Evolutionary conservation across 2,113 vertebrate species (phyloP), one percentile per base, ranked within the genome.

Genomic region (Chelonoidis abingdonii): DNA sequence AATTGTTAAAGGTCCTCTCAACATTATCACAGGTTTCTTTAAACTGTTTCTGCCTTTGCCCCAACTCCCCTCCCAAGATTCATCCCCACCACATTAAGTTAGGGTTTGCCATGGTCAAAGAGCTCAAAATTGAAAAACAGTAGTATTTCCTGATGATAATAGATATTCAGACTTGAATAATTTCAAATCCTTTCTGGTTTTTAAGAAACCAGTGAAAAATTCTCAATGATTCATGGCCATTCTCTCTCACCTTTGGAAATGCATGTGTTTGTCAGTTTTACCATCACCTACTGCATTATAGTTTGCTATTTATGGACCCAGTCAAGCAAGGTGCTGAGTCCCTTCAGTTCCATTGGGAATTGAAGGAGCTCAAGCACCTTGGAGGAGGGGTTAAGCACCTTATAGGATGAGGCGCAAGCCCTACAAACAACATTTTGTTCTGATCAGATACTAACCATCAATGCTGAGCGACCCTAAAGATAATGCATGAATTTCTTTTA

Each of bases 401-500:
- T 91, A 21, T 24, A 82, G 50, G 47, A n/a, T 76, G 10, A 5
- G n/a, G 2, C 17, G 13, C 19, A 62, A 81, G 50, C 10, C 35
- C 12, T 38, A 54, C 29, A 89, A 88, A 57, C 17, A 81, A 4
- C 50, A 50, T 92, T 92, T 85, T 1, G 52, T 94, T 89, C 49
- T 88, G 47, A 47, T 90, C 78, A 78, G 11, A 84, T 6, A 62
- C 31, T 87, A 89, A 87, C 11, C 19, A 21, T 27, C 75, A 41
- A 75, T 93, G 80, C 57, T 80, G 57, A 53, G 5, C 5, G 24
- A 94, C 81, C 82, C 92, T 95, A 21, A 1, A 41, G 44, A 75
- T 82, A 95, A 75, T 17, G 6, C 16, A 94, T 83, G 19, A 6
- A 35, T 91, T 96, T 93, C 0, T 53, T 97, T 92, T 89, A 89